phyloP scores from a whole-genome alignment of 2,113 vertebrate species.

The Plecotus auritus region DNA sequence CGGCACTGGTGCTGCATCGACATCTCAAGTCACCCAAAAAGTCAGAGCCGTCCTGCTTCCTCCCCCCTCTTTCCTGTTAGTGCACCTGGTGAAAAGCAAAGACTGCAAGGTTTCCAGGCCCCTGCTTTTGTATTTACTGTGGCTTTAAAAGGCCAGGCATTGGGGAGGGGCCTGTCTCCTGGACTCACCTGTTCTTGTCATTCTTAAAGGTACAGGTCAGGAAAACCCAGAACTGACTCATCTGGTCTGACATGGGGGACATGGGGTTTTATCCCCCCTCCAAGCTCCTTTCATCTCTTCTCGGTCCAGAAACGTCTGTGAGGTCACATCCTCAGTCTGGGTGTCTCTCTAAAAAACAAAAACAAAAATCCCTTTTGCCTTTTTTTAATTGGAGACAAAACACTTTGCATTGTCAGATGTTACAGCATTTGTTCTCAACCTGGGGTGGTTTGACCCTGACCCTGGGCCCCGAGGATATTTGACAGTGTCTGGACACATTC shows the following conservation, averaged over 20 bases:
- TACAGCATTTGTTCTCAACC: background rate
- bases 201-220: background rate
- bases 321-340: background rate
- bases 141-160: background rate
- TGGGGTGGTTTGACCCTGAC: background rate
- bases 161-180: accelerated
- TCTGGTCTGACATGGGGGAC: background rate
- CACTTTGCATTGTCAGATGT: background rate
- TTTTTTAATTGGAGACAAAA: background rate
- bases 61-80: background rate
- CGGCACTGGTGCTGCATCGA: background rate
- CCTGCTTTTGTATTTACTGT: background rate
- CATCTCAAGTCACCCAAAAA: conserved; percentile 30
- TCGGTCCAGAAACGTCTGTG: background rate
- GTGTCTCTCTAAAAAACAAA: background rate
- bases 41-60: background rate
- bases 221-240: background rate
- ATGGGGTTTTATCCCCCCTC: background rate
- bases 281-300: background rate
- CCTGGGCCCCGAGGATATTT: background rate
- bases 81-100: background rate
- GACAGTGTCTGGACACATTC: background rate
- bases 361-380: background rate
- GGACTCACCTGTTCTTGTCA: background rate
- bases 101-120: background rate